Base-by-base conservation (phyloP, 35 echinoderm and acorn worm genomes). In the Holothuria glaberrima region DNA sequence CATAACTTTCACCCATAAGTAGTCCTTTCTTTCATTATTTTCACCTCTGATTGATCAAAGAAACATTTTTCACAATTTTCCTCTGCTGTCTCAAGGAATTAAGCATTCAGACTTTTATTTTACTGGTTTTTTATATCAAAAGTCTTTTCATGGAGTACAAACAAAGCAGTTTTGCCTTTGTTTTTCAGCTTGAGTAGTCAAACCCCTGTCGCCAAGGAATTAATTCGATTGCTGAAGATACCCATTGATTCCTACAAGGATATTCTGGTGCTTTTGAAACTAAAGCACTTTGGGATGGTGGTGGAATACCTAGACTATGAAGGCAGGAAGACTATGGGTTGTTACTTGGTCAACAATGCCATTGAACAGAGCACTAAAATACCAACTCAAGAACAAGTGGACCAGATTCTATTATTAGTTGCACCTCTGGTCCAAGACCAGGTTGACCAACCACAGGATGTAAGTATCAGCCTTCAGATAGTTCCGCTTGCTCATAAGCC, bases 241-340 rank as follows among this genome's bases (percentile, higher is more conserved):
- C 96, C 96, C 3, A 68, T 98, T 5, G 96, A 98, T 36, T 86
- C 80, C 18, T 98, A 98, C 93, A 98, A 91, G 93, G 93, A 98
- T 88, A 90, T 98, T 30, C 90, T 98, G n/a, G 94, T 93, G 17
- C 60, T 98, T 21, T 74, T 98, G 21, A 75, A 94, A 82, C 88
- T 98, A 12, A 84, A 94, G 38, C 88, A 94, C 57, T 98, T 89
- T 35, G 88, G 86, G 6, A 88, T 74, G 30, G 85, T 98, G 24
- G 88, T 94, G 57, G 96, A 98, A 19, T 98, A 94, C 83, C 63
- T 98, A 44, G 96, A 98, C 68, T 98, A 98, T 38, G 93, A 94
- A 74, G 90, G 93, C 21, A 85, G 96, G 20, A 92, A 92, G 36
- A 90, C 69, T 61, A 94, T 94, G 86, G 89, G 93, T 50, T 46